Percentiles rank a stretch among this genome's conserved stretches.
These are phyloP conservation scores for Cenopis cana DNA, from an alignment of 2,888 invertebrate species.

Conservation along the genomic window DNA sequence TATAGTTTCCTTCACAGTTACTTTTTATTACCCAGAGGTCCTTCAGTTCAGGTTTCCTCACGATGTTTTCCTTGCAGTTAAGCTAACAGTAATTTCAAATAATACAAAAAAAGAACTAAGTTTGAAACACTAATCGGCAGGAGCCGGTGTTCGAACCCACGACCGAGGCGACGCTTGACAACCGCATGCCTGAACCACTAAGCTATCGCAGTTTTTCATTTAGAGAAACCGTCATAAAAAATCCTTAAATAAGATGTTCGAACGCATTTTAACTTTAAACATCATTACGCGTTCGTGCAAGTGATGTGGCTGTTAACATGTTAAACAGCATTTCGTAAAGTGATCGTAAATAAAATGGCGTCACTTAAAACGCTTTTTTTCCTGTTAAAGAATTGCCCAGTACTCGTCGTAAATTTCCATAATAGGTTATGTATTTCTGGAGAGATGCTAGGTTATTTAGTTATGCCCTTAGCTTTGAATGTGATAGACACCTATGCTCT, in stretches of 20 bases:
- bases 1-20: too few species aligned
- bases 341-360: slow-evolving; percentile 48
- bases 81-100: too few species aligned
- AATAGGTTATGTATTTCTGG: slow-evolving; percentile 44
- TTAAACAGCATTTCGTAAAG: slow-evolving; percentile 41
- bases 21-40: too few species aligned
- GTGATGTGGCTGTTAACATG: slow-evolving; percentile 30
- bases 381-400: slow-evolving; percentile 44
- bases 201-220: too few species aligned
- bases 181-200: too few species aligned
- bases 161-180: too few species aligned
- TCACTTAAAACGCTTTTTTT: slow-evolving; percentile 46
- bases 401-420: slow-evolving; percentile 43
- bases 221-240: not conserved
- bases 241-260: not conserved
- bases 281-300: not conserved
- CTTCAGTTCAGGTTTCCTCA: too few species aligned
- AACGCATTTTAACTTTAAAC: not conserved
- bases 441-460: slow-evolving; percentile 26
- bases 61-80: too few species aligned
- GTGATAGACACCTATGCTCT: slow-evolving; percentile 30
- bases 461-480: slow-evolving; percentile 7
- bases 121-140: too few species aligned
- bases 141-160: too few species aligned
- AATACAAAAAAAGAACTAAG: too few species aligned